Evolutionary conservation across 2,113 vertebrate genomes (phyloP), one percentile per base, ranked within the genome.

Genomic region (Formicarius rufipectus): DNA sequence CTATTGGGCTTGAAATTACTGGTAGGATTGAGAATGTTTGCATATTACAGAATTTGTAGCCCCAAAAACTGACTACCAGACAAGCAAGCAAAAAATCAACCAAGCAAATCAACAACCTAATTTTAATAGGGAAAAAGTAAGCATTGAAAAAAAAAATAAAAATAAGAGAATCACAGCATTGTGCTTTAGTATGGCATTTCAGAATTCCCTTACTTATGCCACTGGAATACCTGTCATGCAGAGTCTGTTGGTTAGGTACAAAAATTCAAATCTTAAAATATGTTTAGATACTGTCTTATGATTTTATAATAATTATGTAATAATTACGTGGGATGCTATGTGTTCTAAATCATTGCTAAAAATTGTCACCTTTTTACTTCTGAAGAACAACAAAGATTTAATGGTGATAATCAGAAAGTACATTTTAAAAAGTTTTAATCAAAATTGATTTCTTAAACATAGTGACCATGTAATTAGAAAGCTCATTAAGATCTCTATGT

Each of bases 251-350:
- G 2, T 1, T 49, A 4, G 3, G 6, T 68, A 39, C 5, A 88
- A 86, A n/a, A 83, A 89, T 45, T 92, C 37, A 73, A 86, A 9
- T 31, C 25, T 63, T 31, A 21, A 28, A 82, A 86, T 39, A 5
- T 3, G 0, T 59, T 76, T 28, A 44, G 16, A n/a, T 60, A 42
- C 12, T 53, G 5, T 40, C 42, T 69, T 84, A 47, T 6, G 28
- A 12, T 76, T 81, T 45, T 53, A 45, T 42, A 66, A 24, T 62
- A 53, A 50, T 71, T 67, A 24, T 27, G 14, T n/a, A n/a, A n/a
- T 22, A 58, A 58, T 58, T n/a, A 25, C 1, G 0, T 33, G 14
- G 12, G 25, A 42, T 1, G 0, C 0, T 0, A 16, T 35, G 37
- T 11, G 13, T 67, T 84, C 22, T 42, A 87, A 78, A 10, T 42